These are phyloP conservation scores for Corbicula japonica DNA, from an alignment of 2,888 invertebrate species.

Conservation along the genomic window DNA sequence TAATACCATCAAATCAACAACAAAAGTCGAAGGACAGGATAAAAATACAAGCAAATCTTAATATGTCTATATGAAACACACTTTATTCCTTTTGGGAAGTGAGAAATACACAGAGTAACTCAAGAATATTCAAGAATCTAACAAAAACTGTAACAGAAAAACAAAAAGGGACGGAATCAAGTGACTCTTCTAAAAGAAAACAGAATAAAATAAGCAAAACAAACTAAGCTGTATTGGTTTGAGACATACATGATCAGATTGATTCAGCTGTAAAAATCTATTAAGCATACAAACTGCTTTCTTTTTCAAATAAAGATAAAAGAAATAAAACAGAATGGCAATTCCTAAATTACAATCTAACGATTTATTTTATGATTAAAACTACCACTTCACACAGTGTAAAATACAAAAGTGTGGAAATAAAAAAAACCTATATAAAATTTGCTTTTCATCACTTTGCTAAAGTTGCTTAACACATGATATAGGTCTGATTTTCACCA, in stretches of 20 bases:
- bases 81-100: conserved; percentile 61
- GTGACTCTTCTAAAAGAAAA: conserved; percentile 1
- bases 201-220: not conserved
- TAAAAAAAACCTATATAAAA: not conserved
- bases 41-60: not conserved
- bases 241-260: no score
- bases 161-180: conserved; percentile 49
- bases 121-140: conserved; percentile 39
- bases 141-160: conserved; percentile 49
- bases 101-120: conserved; percentile 41
- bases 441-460: not conserved
- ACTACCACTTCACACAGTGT: conserved; percentile 32
- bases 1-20: not conserved
- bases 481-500: not conserved
- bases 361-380: conserved; percentile 9
- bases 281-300: not conserved
- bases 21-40: not conserved
- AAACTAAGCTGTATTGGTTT: not conserved
- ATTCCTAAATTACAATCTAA: conserved; percentile 2
- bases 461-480: not conserved
- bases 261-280: not conserved
- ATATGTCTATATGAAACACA: conserved; percentile 57
- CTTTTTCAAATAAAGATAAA: not conserved
- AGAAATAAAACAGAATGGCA: not conserved
- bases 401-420: conserved; percentile 17